A percentile compares a stretch with the other conserved stretches of the same genome.
phyloP scores from a whole-genome alignment of 2,113 vertebrate species.

The Bubo blakistoni region DNA sequence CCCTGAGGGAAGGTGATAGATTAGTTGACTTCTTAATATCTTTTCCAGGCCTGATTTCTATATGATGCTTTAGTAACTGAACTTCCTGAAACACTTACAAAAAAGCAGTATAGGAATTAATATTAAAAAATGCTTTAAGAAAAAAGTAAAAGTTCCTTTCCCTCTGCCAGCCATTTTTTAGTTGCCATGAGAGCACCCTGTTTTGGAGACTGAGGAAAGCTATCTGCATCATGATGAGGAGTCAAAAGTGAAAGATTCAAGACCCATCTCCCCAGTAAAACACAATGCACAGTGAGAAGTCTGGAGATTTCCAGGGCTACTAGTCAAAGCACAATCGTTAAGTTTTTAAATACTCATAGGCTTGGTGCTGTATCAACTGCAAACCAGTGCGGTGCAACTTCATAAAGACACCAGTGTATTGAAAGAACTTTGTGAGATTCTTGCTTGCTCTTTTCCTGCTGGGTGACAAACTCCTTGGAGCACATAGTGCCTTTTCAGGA shows the following conservation, averaged over 20 bases:
- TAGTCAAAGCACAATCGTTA: not conserved
- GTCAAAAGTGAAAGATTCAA: not conserved
- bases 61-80: not conserved
- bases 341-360: not conserved
- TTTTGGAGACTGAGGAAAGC: not conserved
- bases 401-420: fast-evolving
- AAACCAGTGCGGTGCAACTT: not conserved
- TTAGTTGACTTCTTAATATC: not conserved
- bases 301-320: not conserved
- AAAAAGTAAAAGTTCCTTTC: not conserved
- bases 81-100: not conserved
- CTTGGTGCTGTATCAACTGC: not conserved
- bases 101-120: not conserved
- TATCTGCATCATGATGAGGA: not conserved
- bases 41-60: not conserved
- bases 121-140: not conserved
- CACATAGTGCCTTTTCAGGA: not conserved
- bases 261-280: not conserved
- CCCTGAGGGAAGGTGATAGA: not conserved
- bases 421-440: not conserved
- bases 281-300: not conserved
- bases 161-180: not conserved
- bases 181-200: not conserved
- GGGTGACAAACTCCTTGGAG: not conserved
- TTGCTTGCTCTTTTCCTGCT: not conserved